Evolutionary conservation across 1,140 invertebrate species (phyloP).

Genomic region (Ooceraea biroi): DNA sequence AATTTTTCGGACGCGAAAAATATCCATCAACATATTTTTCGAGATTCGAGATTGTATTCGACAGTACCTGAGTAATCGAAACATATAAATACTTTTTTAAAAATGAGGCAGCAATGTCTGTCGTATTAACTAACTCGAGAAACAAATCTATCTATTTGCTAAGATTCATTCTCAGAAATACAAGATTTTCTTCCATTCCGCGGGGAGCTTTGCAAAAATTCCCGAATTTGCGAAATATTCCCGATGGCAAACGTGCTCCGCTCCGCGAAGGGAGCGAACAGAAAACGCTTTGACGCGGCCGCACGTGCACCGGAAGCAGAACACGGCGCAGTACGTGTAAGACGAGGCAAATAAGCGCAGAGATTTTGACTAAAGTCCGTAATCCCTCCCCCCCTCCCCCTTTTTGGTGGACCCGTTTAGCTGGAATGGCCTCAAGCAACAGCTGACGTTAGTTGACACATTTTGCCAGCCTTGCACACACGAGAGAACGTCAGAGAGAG

Average conservation of each 20-base stretch:
- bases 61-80: not conserved
- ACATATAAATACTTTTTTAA: not conserved
- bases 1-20: no score
- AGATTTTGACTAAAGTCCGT: conserved; percentile 71
- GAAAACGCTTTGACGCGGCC: conserved; percentile 27
- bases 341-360: conserved; percentile 49
- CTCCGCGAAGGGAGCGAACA: not conserved
- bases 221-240: no score
- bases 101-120: no score
- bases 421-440: conserved; percentile 86
- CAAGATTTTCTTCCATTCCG: no score
- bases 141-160: not conserved
- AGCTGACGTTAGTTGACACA: conserved; percentile 84
- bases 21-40: no score
- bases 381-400: no score
- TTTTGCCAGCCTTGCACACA: conserved; percentile 70
- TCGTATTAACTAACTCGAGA: not conserved
- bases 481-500: conserved; percentile 37
- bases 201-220: no score
- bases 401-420: conserved; percentile 78
- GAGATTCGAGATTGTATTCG: no score
- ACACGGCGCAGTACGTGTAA: conserved; percentile 41
- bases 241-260: no score
- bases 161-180: not conserved
- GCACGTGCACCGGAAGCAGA: conserved; percentile 55